Conservation (phyloP, 2,888 invertebrate genomes). For the Campopleginae sp. region DNA sequence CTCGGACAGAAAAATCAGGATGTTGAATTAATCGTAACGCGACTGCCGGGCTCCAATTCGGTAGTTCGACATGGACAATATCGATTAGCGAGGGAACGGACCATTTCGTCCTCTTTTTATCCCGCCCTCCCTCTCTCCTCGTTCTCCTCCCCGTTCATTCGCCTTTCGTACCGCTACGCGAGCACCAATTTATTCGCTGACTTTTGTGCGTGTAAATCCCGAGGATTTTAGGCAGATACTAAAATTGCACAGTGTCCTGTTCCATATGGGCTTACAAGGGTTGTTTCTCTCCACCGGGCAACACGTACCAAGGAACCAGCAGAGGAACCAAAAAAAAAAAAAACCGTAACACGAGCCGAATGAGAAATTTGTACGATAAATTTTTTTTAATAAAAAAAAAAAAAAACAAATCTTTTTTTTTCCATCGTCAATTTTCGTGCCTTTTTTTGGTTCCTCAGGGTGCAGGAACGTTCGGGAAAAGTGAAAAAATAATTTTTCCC, state of each 20-base stretch:
- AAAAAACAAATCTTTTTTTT: no score
- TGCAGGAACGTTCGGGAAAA: neutral
- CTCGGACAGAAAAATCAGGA: neutral
- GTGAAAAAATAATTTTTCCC: no score
- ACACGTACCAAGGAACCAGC: neutral
- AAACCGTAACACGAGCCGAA: neutral
- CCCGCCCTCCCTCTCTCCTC: neutral
- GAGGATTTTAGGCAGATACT: constrained; percentile 19
- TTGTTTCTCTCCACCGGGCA: neutral
- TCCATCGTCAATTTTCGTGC: neutral
- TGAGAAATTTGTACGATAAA: neutral
- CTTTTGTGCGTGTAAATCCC: constrained; percentile 59
- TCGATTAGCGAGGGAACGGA: constrained; percentile 54
- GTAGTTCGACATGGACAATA: constrained; percentile 44
- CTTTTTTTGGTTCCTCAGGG: neutral
- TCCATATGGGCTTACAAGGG: constrained; percentile 20
- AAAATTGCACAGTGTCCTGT: constrained; percentile 21
- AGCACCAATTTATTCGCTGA: constrained; percentile 58
- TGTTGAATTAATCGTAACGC: constrained; percentile 63
- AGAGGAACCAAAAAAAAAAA: constrained; percentile 18
- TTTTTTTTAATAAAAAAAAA: neutral
- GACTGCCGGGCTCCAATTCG: constrained; percentile 40
- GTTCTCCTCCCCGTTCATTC: constrained; percentile 42
- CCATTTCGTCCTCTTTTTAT: constrained; percentile 4
- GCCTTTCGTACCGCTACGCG: constrained; percentile 45